A percentile compares a stretch with the other conserved stretches of the same genome.
Conservation (phyloP, 2,113 vertebrate genomes). For the Neomonachus schauinslandi region DNA sequence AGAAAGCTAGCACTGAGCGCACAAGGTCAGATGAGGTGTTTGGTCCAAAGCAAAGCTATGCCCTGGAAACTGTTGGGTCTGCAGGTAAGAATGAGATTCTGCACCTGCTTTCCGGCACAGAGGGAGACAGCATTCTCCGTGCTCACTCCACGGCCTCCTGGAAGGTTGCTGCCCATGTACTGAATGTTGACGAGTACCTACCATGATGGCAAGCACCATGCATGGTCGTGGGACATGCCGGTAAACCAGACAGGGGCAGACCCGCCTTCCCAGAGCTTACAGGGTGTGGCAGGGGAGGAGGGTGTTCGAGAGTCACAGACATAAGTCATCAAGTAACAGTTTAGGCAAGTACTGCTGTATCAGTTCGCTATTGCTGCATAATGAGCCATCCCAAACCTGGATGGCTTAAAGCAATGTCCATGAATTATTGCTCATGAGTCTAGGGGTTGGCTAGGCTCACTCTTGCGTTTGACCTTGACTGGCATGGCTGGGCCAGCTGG, state of each 20-base stretch:
- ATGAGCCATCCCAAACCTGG: neutral
- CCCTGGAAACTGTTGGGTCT: neutral
- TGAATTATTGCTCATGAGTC: neutral
- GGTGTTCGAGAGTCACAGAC: fast-evolving
- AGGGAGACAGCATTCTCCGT: neutral
- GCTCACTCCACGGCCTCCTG: neutral
- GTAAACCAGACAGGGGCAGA: fast-evolving
- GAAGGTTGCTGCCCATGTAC: neutral
- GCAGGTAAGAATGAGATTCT: fast-evolving
- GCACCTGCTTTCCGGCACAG: neutral
- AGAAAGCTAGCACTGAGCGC: neutral
- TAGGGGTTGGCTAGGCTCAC: neutral
- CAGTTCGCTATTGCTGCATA: neutral
- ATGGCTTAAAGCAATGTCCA: neutral
- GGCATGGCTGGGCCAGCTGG: neutral
- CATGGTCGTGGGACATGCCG: neutral
- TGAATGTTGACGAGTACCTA: neutral
- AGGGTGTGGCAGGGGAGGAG: fast-evolving
- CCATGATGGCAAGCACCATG: neutral
- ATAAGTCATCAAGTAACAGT: neutral
- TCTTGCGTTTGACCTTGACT: neutral
- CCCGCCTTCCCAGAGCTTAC: neutral
- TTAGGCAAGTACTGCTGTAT: neutral
- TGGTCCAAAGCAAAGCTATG: neutral
- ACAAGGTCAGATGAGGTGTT: neutral